A percentile compares a stretch with the other conserved stretches of the same genome.
These are phyloP conservation scores for Apostichopus californicus DNA, from an alignment of 35 echinoderm and acorn worm species.

Conservation along the genomic window DNA sequence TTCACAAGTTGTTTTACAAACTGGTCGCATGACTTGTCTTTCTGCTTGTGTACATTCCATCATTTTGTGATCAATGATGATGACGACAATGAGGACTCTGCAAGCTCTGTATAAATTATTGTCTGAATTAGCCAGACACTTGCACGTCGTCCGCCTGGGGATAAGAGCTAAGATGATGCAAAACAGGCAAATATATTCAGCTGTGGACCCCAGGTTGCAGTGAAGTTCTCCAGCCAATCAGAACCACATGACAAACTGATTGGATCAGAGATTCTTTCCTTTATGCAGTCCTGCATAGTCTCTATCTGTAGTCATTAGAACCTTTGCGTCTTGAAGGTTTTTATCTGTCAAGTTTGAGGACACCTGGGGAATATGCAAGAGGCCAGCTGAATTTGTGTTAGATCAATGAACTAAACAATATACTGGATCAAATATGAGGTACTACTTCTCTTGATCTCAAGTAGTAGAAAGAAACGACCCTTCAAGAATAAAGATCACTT, in stretches of 20 bases:
- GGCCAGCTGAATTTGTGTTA: background rate
- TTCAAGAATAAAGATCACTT: no score
- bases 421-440: no score
- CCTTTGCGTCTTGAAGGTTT: constrained; percentile 10
- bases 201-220: background rate
- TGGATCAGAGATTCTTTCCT: constrained; percentile 2
- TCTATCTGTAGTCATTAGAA: constrained; percentile 15
- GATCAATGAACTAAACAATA: background rate
- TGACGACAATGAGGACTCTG: background rate
- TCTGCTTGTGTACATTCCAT: background rate
- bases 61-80: background rate
- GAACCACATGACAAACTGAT: constrained; percentile 27
- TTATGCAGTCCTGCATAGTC: background rate
- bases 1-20: constrained; percentile 11
- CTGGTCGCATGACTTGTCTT: background rate
- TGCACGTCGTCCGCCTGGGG: background rate
- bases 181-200: background rate
- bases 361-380: constrained; percentile 18
- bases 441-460: no score
- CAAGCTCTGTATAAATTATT: constrained; percentile 17
- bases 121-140: constrained; percentile 34
- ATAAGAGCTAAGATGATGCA: background rate
- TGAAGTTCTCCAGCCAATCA: constrained; percentile 30
- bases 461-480: no score
- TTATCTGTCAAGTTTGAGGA: constrained; percentile 18